Evolutionary conservation across 2,113 vertebrate genomes (phyloP), one percentile per base, ranked within the genome.

Genomic region (Hydrochoerus hydrochaeris): DNA sequence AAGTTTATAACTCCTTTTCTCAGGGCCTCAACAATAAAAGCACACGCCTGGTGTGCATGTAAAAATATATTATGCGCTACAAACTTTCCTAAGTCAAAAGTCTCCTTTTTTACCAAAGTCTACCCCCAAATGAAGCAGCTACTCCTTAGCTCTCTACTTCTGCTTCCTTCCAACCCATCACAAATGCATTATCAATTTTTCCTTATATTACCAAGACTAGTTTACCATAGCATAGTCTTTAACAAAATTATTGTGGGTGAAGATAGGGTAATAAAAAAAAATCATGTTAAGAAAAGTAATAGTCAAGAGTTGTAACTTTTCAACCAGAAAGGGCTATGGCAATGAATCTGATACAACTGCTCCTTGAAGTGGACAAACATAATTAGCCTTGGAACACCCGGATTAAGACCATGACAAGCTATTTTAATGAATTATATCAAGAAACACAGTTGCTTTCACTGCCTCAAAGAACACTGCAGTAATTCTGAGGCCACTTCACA

Each of bases 371-470:
- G 49, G 90, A 92, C 93, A 93, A 96, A 96, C 54, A 95, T 73
- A 95, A 93, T 81, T 44, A 85, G 81, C 87, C 49, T 85, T 90
- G 87, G 92, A 95, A 93, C 91, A 90, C 60, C 78, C 3, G 22
- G 58, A 91, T 82, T 94, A 93, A 96, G 93, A 93, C 65, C 80
- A 91, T 57, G 89, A 93, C 91, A 91, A 90, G 69, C 87, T 87
- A 82, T 82, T 96, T 95, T 95, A 97, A 96, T 95, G 93, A 97
- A 96, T 80, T 92, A 57, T 57, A 97, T 87, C 87, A 92, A 95
- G 91, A 95, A 96, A 93, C 86, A 88, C 0, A 58, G 94, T 58
- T 63, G 88, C 83, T 65, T 95, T 93, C 88, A 77, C 80, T 46
- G 57, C 77, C 49, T 86, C 78, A 88, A 63, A 95, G 77, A 92